Percentiles rank a stretch among this genome's conserved stretches.
phyloP scores from a whole-genome alignment of 2,797 vertebrate genomes.

The Chiloscyllium punctatum region DNA sequence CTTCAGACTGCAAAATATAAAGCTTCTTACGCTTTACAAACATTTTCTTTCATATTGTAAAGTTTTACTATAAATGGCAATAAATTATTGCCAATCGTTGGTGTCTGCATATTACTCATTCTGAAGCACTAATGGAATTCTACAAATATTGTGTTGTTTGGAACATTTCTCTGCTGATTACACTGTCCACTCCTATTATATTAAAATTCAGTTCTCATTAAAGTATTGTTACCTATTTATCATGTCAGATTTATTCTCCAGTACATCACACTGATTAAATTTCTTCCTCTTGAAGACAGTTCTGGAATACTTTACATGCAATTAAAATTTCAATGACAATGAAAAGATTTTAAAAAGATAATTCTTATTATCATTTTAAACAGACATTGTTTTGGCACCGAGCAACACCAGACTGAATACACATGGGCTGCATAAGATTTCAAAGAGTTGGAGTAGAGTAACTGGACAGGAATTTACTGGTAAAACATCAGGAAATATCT shows the following conservation, averaged over 20 bases:
- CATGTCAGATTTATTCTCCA: neutral
- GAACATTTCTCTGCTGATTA: constrained; percentile 5
- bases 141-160: constrained; percentile 21
- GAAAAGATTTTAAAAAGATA: neutral
- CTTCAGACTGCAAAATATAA: neutral
- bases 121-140: neutral
- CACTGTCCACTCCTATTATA: neutral
- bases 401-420: neutral
- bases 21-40: neutral
- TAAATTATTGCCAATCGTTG: neutral
- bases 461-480: constrained; percentile 1
- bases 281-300: neutral
- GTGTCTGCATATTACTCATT: neutral
- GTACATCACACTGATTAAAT: neutral
- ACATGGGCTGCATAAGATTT: constrained; percentile 1
- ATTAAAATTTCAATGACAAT: neutral
- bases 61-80: constrained; percentile 29
- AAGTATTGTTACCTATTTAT: neutral
- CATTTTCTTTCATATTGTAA: constrained; percentile 7
- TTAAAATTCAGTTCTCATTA: neutral
- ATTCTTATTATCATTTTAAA: neutral
- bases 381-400: neutral
- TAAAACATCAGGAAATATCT: constrained; percentile 3
- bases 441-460: neutral
- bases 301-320: neutral